phyloP scores from a whole-genome alignment of 2,888 invertebrate genomes.

The Drosophila tripunctata region DNA sequence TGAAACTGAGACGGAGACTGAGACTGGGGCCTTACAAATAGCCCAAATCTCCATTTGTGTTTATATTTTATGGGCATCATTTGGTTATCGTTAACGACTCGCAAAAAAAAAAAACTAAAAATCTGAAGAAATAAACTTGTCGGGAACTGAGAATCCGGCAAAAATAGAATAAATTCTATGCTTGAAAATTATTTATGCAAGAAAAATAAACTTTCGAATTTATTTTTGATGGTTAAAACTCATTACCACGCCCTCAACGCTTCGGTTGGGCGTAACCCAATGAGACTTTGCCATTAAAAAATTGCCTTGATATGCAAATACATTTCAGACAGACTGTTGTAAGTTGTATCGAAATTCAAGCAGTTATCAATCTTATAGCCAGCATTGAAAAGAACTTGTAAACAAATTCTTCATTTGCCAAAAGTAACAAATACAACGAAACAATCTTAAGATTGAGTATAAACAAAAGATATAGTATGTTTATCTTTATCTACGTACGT shows the following conservation, averaged over 20 bases:
- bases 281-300: conserved; percentile 3
- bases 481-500: not conserved
- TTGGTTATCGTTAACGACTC: conserved; percentile 33
- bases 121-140: conserved; percentile 52
- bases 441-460: conserved; percentile 12
- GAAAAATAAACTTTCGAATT: conserved; percentile 56
- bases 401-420: conserved; percentile 34
- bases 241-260: conserved; percentile 61
- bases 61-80: conserved; percentile 44
- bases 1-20: too few species aligned
- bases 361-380: conserved; percentile 45
- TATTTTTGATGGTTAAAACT: conserved; percentile 47
- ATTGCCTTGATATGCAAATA: conserved; percentile 36
- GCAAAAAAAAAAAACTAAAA: conserved; percentile 12
- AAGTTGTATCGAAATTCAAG: conserved; percentile 1
- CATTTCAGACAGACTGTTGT: conserved; percentile 2
- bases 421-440: conserved; percentile 23
- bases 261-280: conserved; percentile 20
- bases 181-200: conserved; percentile 15
- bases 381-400: conserved; percentile 33
- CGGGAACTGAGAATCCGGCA: conserved; percentile 3
- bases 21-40: conserved; percentile 31
- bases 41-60: conserved; percentile 23
- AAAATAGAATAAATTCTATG: conserved; percentile 56
- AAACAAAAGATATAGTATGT: conserved; percentile 1